Evolutionary conservation across 2,888 invertebrate species (phyloP).

Genomic region (Callyntrura guangdongensis): DNA sequence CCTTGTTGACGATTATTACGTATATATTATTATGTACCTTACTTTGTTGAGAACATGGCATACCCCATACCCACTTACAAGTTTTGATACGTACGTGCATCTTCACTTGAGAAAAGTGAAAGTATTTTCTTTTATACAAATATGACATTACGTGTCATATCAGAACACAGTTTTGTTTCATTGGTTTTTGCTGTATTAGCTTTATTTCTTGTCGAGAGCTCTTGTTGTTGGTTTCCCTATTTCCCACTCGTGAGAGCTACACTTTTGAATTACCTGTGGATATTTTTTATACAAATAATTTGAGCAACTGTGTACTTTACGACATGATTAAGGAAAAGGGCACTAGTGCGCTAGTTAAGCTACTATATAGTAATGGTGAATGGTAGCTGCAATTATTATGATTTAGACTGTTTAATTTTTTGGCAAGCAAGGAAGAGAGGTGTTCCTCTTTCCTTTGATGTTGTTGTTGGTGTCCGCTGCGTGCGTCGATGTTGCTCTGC

Average conservation of each 20-base stretch:
- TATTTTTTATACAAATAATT: conserved; percentile 14
- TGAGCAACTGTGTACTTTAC: conserved; percentile 22
- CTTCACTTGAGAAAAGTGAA: conserved; percentile 74
- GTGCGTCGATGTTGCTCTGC: background rate
- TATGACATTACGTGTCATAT: conserved; percentile 41
- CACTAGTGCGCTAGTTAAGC: conserved; percentile 8
- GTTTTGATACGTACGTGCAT: conserved; percentile 35
- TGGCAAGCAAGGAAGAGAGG: conserved; percentile 48
- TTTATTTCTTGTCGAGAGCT: conserved; percentile 38
- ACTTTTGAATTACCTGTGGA: background rate
- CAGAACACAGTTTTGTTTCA: conserved; percentile 47
- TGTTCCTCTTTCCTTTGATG: conserved; percentile 39
- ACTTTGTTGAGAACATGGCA: background rate
- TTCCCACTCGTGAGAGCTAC: conserved; percentile 43
- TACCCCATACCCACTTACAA: background rate
- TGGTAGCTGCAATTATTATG: background rate
- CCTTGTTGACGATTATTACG: conserved; percentile 51
- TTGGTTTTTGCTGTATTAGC: conserved; percentile 50
- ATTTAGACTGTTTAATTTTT: conserved; percentile 55
- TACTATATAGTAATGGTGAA: conserved; percentile 1
- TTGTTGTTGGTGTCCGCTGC: conserved; percentile 27
- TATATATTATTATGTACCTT: background rate
- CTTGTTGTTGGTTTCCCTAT: conserved; percentile 53
- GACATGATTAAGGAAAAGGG: conserved; percentile 55
- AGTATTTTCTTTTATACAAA: conserved; percentile 67